Evolutionary conservation across 2,113 vertebrate species (phyloP), one percentile per base, ranked within the genome.

Genomic region (Engraulis encrasicolus): DNA sequence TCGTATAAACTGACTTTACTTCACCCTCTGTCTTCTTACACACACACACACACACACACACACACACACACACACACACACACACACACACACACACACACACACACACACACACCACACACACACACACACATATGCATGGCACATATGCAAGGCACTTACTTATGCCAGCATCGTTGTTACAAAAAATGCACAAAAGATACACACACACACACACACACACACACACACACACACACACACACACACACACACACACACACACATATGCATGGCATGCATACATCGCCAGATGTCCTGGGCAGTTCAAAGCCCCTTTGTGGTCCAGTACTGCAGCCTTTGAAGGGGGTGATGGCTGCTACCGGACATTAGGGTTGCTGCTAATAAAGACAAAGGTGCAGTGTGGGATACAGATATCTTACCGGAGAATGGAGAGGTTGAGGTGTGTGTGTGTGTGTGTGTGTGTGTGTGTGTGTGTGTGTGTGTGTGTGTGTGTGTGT

Each of bases 391-490:
- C 66, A 74, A 14, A 74, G 4, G 66, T 27, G 15, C n/a, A 7
- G 1, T n/a, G 34, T 34, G 23, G n/a, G n/a, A 61, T 7, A 61
- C 20, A 61, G n/a, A 71, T 2, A 34, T 9, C 40, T 45, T 9
- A 45, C 4, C 40, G 9, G 40, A 45, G 40, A 5, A 3, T 5
- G 9, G 40, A 45, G 9, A 45, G 31, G 50, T 74, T 6, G 50
- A 4, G 27, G 31, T 87, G 48, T 85, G n/a, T 78, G 19, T 84
- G 71, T 84, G 7, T 87, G 79, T 83, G 14, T 86, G 50, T 82
- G 52, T n/a, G 40, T 18, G 40, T 84, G 54, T 66, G 79, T 78
- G 77, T 84, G 49, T 85, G 2, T 86, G 18, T 87, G 34, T 87
- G 40, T 85, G 38, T 36, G 71, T 89, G 84, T 54, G 52, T 54